Evolutionary conservation across 2,888 invertebrate species (phyloP).

Genomic region (Perizoma flavofasciatum): DNA sequence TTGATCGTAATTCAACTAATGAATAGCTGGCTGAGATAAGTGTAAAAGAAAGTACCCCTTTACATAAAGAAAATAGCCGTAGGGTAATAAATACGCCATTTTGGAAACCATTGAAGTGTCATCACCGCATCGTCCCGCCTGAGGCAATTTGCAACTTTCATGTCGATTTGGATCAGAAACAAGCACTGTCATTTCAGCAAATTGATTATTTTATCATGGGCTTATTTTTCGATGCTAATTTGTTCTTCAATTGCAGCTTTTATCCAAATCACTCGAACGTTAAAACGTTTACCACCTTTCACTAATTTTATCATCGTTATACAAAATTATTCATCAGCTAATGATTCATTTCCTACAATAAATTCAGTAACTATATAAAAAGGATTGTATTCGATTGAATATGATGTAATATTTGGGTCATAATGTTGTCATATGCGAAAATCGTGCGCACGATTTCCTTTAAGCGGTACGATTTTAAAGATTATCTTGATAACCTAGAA

Average conservation of each 20-base stretch:
- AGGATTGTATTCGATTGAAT: slow-evolving; percentile 23
- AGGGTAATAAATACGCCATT: slow-evolving; percentile 6
- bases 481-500: slow-evolving; percentile 27
- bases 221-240: no score
- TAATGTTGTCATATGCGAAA: slow-evolving; percentile 35
- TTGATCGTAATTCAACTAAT: neutral
- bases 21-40: no score
- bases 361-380: slow-evolving; percentile 19
- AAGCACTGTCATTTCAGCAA: slow-evolving; percentile 5
- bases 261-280: no score
- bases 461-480: slow-evolving; percentile 19
- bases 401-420: slow-evolving; percentile 34
- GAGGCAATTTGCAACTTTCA: slow-evolving; percentile 11
- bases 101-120: neutral
- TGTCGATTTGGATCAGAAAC: slow-evolving; percentile 5
- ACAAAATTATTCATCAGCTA: slow-evolving; percentile 19
- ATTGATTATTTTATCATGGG: neutral
- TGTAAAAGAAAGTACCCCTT: no score
- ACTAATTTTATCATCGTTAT: slow-evolving; percentile 14
- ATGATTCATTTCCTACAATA: slow-evolving; percentile 27
- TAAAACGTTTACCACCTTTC: slow-evolving; percentile 21
- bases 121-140: neutral
- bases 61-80: neutral
- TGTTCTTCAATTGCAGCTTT: no score
- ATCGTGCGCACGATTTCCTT: slow-evolving; percentile 35